These are phyloP conservation scores for Barbus barbus DNA, from an alignment of 2,113 vertebrate genomes.

Conservation along the genomic window DNA sequence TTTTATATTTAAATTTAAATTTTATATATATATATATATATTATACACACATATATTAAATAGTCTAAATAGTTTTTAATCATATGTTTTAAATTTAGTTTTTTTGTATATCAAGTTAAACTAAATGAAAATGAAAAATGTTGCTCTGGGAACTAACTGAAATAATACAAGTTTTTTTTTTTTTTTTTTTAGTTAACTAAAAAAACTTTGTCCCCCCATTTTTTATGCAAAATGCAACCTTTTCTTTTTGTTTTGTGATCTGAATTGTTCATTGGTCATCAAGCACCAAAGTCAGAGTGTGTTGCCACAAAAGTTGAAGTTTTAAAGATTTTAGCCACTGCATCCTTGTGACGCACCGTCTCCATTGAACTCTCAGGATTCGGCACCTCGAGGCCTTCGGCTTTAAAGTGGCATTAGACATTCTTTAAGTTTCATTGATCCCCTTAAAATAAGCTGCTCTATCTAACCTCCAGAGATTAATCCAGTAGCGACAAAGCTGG, in stretches of 20 bases:
- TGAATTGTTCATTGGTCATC: neutral
- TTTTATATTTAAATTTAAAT: too few species aligned
- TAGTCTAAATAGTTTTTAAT: too few species aligned
- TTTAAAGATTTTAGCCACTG: neutral
- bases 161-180: too few species aligned
- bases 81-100: too few species aligned
- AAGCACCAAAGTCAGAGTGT: neutral
- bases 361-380: neutral
- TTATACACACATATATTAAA: too few species aligned
- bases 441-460: constrained; percentile 41
- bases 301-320: neutral
- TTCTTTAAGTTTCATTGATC: constrained; percentile 42
- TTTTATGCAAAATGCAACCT: neutral
- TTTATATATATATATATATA: too few species aligned
- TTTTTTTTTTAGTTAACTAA: too few species aligned
- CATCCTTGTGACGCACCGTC: too few species aligned
- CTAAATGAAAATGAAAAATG: too few species aligned
- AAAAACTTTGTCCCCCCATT: too few species aligned
- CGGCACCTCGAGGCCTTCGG: neutral
- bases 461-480: constrained; percentile 12
- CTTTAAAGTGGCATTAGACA: constrained; percentile 28
- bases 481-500: neutral
- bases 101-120: too few species aligned
- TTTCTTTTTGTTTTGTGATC: neutral
- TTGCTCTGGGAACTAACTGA: too few species aligned